These are phyloP conservation scores for Parapsyche elsis DNA, from an alignment of 1,140 invertebrate species.

Conservation along the genomic window DNA sequence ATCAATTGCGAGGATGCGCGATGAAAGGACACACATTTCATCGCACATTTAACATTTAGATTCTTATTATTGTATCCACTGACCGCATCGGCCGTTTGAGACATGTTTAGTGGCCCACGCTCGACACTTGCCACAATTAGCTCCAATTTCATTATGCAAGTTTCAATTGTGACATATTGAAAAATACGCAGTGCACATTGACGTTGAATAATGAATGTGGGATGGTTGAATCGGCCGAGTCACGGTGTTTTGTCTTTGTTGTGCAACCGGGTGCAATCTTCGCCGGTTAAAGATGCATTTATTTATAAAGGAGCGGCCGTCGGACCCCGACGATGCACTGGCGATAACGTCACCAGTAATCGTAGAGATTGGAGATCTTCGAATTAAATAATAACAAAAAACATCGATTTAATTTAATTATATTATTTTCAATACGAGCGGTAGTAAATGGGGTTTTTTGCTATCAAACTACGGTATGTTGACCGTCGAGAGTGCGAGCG, in stretches of 20 bases:
- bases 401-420: no score
- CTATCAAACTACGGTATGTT: slow-evolving; percentile 12
- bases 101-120: background rate
- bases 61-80: background rate
- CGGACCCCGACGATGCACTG: background rate
- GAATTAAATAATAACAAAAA: no score
- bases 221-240: slow-evolving; percentile 8
- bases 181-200: slow-evolving; percentile 19
- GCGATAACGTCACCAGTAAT: no score
- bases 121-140: slow-evolving; percentile 23
- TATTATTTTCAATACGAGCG: no score
- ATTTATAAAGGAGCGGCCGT: background rate
- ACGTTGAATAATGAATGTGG: slow-evolving; percentile 26
- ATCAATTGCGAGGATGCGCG: background rate
- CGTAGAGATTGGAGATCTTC: no score
- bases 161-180: slow-evolving; percentile 28
- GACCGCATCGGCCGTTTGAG: background rate
- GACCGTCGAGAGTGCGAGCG: slow-evolving; percentile 33
- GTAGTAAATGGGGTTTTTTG: no score
- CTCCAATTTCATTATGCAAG: slow-evolving; percentile 31
- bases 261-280: slow-evolving; percentile 11
- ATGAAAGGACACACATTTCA: background rate
- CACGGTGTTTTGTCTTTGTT: background rate
- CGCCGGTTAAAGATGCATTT: background rate
- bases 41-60: background rate